Evolutionary conservation across 2,113 vertebrate genomes (phyloP), one percentile per base, ranked within the genome.

Genomic region (Oreochromis spilurus): DNA sequence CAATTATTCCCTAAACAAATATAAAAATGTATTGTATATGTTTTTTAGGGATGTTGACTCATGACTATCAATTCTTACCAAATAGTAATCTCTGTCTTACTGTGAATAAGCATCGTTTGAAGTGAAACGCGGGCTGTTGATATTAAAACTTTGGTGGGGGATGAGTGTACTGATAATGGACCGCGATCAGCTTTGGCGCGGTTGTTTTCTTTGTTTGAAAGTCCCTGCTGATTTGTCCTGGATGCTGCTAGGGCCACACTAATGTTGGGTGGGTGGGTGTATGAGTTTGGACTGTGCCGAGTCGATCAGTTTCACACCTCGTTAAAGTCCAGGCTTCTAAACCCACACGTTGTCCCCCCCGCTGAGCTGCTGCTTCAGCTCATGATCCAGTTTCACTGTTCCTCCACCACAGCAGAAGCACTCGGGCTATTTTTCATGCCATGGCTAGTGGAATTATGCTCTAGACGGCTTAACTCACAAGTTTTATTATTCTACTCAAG

Each of bases 281-380:
- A 88, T 88, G 50, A 78, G 77, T 53, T 84, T 60, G 55, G 77
- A 54, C 38, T 5, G 48, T 21, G 83, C 84, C 1, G 55, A 84
- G 54, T 26, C 60, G 29, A 88, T 94, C 89, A 50, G 62, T 82
- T 81, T 65, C 55, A 72, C 93, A 94, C 94, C 92, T 95, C 92
- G 17, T 94, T 92, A 92, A 87, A 93, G 88, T 70, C 40, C 77
- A 9, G 21, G 86, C 75, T 78, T 86, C 86, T 52, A 83, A 91
- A 86, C 77, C 85, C 79, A 87, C 93, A 84, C 17, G 3, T 81
- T 19, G 9, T 2, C 85, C 89, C 60, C 60, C 89, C 87, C 5
- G 14, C 88, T 50, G 91, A 84, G 86, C 88, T 62, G 84, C 82
- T 84, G 86, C 82, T 91, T 87, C 85, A 82, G 84, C 86, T 85